These are phyloP conservation scores for Aphidius colemani DNA, from an alignment of 2,888 invertebrate species.

Conservation along the genomic window DNA sequence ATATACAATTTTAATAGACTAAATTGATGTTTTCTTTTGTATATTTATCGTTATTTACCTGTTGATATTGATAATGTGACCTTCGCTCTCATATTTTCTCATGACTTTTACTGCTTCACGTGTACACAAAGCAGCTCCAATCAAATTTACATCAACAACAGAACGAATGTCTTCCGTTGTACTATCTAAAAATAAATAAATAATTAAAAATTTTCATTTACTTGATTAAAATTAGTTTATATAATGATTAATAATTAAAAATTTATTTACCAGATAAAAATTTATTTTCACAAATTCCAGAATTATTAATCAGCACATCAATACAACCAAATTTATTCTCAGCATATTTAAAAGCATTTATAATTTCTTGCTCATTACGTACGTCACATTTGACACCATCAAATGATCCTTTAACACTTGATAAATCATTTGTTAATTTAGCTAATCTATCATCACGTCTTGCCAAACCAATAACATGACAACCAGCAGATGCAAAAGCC, in stretches of 20 bases:
- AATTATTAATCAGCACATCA: conserved; percentile 62
- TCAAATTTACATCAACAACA: conserved; percentile 43
- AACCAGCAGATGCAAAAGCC: conserved; percentile 61
- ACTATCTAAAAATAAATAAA: conserved; percentile 34
- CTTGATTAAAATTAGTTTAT: neutral
- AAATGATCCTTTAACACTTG: conserved; percentile 45
- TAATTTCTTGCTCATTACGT: conserved; percentile 37
- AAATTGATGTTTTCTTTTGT: neutral
- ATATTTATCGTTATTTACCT: conserved; percentile 34
- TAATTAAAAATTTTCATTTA: too few species aligned
- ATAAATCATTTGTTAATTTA: conserved; percentile 34
- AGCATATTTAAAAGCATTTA: conserved; percentile 38
- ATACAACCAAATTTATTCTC: conserved; percentile 53
- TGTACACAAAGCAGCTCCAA: conserved; percentile 43
- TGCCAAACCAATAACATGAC: conserved; percentile 65
- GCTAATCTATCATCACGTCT: conserved; percentile 61
- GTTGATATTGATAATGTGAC: conserved; percentile 46
- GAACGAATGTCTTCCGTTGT: conserved; percentile 38
- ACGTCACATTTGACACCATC: conserved; percentile 44
- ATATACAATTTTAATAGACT: neutral
- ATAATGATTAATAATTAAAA: neutral
- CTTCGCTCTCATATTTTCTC: conserved; percentile 37
- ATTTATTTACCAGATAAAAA: conserved; percentile 32
- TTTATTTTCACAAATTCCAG: conserved; percentile 50
- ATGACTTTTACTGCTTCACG: conserved; percentile 45